Evolutionary conservation across 2,113 vertebrate genomes (phyloP).

Genomic region (Blennius ocellaris): DNA sequence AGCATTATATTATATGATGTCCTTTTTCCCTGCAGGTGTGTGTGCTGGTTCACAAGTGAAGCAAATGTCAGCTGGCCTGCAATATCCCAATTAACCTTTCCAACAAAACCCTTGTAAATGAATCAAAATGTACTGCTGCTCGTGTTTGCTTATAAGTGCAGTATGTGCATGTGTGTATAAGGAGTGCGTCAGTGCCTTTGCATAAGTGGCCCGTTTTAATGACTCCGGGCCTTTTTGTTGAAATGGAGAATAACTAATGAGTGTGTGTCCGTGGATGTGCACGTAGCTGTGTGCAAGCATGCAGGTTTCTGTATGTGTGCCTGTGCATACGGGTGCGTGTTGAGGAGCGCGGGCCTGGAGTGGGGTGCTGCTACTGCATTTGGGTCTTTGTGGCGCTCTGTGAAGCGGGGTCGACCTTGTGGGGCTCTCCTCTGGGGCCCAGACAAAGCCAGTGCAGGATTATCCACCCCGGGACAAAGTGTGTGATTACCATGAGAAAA

Average conservation of each 20-base stretch:
- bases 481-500: conserved; percentile 87
- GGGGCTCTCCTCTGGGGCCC: conserved; percentile 82
- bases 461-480: conserved; percentile 86
- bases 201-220: conserved; percentile 53
- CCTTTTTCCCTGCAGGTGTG: conserved; percentile 23
- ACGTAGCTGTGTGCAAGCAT: conserved; percentile 56
- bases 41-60: not conserved
- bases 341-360: conserved; percentile 70
- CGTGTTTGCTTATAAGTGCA: conserved; percentile 13
- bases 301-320: conserved; percentile 39
- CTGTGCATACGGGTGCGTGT: conserved; percentile 49
- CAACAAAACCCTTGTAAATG: not conserved
- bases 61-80: not conserved
- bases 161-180: not conserved
- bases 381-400: conserved; percentile 81
- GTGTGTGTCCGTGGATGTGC: conserved; percentile 40
- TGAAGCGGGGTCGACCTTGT: conserved; percentile 82
- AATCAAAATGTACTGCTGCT: not conserved
- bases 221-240: conserved; percentile 60
- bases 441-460: conserved; percentile 85
- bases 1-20: not conserved
- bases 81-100: conserved; percentile 9
- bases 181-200: conserved; percentile 31
- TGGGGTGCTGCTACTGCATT: conserved; percentile 77
- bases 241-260: conserved; percentile 79